A percentile compares a stretch with the other conserved stretches of the same genome.
phyloP scores from a whole-genome alignment of 2,797 vertebrate species.

The Phoeniculus purpureus region DNA sequence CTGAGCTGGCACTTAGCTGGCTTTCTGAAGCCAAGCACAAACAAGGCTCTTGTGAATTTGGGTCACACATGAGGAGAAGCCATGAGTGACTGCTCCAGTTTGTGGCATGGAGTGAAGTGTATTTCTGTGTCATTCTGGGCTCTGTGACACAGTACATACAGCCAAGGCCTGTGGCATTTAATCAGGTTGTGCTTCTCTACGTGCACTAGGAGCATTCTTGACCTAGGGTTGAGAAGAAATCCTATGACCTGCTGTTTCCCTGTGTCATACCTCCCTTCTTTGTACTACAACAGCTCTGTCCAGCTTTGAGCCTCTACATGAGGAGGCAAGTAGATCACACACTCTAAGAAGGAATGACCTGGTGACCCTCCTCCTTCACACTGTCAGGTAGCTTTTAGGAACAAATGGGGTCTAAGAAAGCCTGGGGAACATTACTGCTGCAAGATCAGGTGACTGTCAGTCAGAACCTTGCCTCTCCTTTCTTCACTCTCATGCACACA shows the following conservation, averaged over 20 bases:
- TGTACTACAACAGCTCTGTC: not conserved
- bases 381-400: not conserved
- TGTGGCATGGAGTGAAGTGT: not conserved
- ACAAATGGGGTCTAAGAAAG: not conserved
- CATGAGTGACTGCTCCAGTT: not conserved
- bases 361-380: not conserved
- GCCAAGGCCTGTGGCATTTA: not conserved
- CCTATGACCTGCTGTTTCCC: not conserved
- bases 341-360: not conserved
- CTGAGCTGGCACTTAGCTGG: not conserved
- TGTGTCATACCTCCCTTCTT: not conserved
- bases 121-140: not conserved
- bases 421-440: not conserved
- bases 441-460: not conserved
- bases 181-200: not conserved
- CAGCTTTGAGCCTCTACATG: not conserved
- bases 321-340: not conserved
- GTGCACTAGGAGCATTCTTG: not conserved
- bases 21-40: not conserved
- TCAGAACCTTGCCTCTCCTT: not conserved
- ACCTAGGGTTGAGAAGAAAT: not conserved
- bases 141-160: not conserved
- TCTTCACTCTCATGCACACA: not conserved
- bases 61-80: not conserved
- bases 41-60: not conserved